Evolutionary conservation across 2,113 vertebrate species (phyloP).

Genomic region (Phalacrocorax brasilianus): DNA sequence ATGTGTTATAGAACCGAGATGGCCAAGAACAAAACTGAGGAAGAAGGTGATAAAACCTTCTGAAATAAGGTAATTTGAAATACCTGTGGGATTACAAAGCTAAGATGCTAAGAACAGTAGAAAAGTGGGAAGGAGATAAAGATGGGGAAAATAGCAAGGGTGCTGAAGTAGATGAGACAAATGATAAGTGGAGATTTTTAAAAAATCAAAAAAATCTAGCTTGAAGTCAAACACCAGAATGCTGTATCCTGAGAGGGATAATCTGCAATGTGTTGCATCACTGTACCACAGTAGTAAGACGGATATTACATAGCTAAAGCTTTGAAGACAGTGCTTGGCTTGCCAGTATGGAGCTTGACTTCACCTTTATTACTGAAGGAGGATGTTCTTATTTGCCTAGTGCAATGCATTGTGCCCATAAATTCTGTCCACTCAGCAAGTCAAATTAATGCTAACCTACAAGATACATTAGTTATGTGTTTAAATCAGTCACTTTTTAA

Average conservation of each 20-base stretch:
- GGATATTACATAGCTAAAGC: constrained; percentile 18
- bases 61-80: background rate
- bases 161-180: background rate
- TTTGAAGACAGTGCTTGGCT: constrained; percentile 50
- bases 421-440: constrained; percentile 79
- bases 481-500: constrained; percentile 79
- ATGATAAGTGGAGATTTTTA: background rate
- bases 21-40: background rate
- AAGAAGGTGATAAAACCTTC: background rate
- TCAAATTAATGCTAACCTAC: constrained; percentile 80
- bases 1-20: background rate
- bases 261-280: background rate
- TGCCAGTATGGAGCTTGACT: constrained; percentile 58
- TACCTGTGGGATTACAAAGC: background rate
- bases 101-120: background rate
- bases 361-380: constrained; percentile 73
- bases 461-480: constrained; percentile 76
- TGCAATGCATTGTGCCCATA: constrained; percentile 74
- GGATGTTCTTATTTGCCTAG: constrained; percentile 77
- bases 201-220: background rate
- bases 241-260: background rate
- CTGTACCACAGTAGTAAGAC: background rate
- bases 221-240: background rate
- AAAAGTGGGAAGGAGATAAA: background rate
- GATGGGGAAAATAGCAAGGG: background rate